Conservation (phyloP, 1,140 invertebrate species). For the Drosophila kikkawai region DNA sequence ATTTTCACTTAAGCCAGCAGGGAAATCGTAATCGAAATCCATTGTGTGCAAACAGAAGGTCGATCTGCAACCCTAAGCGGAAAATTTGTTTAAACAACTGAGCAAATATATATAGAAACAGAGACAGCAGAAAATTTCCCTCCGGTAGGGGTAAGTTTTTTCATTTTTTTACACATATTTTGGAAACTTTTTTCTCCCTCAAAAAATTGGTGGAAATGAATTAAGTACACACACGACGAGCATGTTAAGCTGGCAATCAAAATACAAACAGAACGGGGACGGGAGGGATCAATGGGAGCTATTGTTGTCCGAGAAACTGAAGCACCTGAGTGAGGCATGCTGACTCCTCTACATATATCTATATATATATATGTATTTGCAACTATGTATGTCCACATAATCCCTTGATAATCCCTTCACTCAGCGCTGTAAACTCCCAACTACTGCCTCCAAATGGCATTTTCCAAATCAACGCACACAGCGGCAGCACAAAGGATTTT, state of each 20-base stretch:
- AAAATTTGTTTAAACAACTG: conserved; percentile 81
- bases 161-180: conserved; percentile 31
- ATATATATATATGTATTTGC: conserved; percentile 19
- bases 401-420: conserved; percentile 57
- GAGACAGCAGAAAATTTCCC: neutral
- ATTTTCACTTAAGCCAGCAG: conserved; percentile 64
- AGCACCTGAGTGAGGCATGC: conserved; percentile 62
- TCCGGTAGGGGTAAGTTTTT: conserved; percentile 49
- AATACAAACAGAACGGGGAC: conserved; percentile 54
- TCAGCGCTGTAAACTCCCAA: conserved; percentile 18
- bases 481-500: conserved; percentile 16
- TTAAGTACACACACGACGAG: conserved; percentile 24
- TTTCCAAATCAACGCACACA: conserved; percentile 58
- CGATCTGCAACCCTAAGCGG: conserved; percentile 55
- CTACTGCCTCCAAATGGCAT: conserved; percentile 54
- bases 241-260: conserved; percentile 72
- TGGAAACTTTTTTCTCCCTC: conserved; percentile 41
- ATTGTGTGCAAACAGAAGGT: conserved; percentile 42
- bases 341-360: conserved; percentile 22
- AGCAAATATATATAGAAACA: conserved; percentile 50
- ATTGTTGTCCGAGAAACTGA: conserved; percentile 51
- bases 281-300: conserved; percentile 24
- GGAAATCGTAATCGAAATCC: conserved; percentile 33
- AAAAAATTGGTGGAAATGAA: conserved; percentile 42
- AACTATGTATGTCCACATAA: conserved; percentile 36